Evolutionary conservation across 2,113 vertebrate genomes (phyloP).

Genomic region (Microtus montanus): DNA sequence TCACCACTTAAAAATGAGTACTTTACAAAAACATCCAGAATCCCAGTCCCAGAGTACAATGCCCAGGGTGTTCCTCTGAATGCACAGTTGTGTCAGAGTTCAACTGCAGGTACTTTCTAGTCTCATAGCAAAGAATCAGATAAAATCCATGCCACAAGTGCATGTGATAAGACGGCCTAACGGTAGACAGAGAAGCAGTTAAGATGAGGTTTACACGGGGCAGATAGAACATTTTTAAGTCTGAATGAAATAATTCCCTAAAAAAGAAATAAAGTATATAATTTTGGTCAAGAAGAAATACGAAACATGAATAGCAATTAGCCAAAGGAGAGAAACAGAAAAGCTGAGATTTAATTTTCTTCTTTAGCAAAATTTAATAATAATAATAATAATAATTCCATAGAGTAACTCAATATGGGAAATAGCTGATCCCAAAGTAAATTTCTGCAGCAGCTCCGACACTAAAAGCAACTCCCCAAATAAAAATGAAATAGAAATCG

Average conservation of each 20-base stretch:
- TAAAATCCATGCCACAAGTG: background rate
- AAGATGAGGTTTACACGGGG: background rate
- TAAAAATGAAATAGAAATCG: constrained; percentile 28
- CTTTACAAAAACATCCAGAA: background rate
- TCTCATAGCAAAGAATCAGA: background rate
- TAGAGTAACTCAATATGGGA: background rate
- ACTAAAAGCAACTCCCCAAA: background rate
- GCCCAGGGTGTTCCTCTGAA: background rate
- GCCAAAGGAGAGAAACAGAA: background rate
- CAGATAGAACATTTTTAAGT: background rate
- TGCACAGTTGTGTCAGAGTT: background rate
- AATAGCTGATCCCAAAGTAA: background rate
- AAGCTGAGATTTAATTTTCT: background rate
- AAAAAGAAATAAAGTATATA: constrained; percentile 15
- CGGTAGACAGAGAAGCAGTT: background rate
- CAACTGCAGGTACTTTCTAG: background rate
- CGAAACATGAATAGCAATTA: background rate
- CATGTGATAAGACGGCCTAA: constrained; percentile 10
- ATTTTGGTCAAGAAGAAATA: background rate
- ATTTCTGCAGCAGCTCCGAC: background rate
- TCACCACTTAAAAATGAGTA: background rate
- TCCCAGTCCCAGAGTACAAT: background rate
- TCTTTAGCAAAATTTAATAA: constrained; percentile 10
- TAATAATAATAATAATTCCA: background rate
- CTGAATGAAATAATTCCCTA: constrained; percentile 42